Evolutionary conservation across 2,113 vertebrate species (phyloP), one percentile per base, ranked within the genome.

Genomic region (Mystacornis crossleyi): DNA sequence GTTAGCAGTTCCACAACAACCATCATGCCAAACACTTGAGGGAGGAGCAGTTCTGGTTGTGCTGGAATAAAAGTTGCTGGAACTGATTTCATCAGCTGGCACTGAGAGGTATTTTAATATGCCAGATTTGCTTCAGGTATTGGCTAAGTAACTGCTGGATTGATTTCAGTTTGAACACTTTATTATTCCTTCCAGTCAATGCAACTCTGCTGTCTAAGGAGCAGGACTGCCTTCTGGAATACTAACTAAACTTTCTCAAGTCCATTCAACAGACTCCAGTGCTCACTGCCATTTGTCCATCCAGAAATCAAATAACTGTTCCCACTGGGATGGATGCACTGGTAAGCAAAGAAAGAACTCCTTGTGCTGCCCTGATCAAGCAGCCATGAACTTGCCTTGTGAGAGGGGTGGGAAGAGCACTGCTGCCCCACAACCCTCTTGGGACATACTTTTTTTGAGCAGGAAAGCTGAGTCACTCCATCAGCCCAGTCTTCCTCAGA

Each of bases 121-220:
- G 91, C 95, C 89, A 96, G 66, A 93, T 93, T 89, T 95, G 95
- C 90, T 96, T 77, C 97, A 97, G 95, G 95, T 97, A 96, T 92
- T 95, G 93, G 95, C 95, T 95, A 95, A 94, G 66, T 40, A 95
- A 81, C 51, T 58, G 55, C 51, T 95, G 93, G 95, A 94, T 28
- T 91, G 84, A 91, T 95, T 95, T 97, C 88, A 95, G 86, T 80
- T 89, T 86, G 48, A 94, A 91, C 2, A 12, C 77, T 89, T 86
- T 90, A 91, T 92, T 94, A 86, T 89, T 97, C 93, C 74, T 86
- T 84, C 78, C 66, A 86, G 80, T 82, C 88, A 66, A 45, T 54
- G 74, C 66, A 93, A 74, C 38, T 74, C 79, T 84, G 58, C 74
- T 88, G 42, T 79, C 86, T 90, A 78, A 94, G 64, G 34, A 75